Evolutionary conservation across 2,888 invertebrate genomes (phyloP).

Genomic region (Stenichneumon culpator): DNA sequence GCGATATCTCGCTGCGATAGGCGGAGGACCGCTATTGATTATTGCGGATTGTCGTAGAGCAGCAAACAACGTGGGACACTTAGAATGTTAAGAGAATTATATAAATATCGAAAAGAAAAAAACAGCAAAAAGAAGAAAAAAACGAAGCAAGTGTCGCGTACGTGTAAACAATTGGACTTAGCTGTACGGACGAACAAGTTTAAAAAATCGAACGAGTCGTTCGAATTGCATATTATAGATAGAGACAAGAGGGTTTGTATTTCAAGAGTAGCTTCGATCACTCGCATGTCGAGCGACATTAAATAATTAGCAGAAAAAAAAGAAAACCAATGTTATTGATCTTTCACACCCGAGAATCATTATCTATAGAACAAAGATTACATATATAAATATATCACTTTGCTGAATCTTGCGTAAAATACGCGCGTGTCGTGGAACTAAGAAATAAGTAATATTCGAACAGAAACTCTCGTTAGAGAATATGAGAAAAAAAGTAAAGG

Average conservation of each 20-base stretch:
- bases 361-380: conserved; percentile 32
- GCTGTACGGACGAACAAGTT: conserved; percentile 4
- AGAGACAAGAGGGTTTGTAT: conserved; percentile 39
- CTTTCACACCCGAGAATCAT: conserved; percentile 12
- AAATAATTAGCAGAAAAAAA: conserved; percentile 7
- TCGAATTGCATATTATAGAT: conserved; percentile 24
- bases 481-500: conserved; percentile 52
- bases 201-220: background rate
- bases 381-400: conserved; percentile 17
- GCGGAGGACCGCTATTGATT: conserved; percentile 65
- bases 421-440: conserved; percentile 70
- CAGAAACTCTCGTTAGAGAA: conserved; percentile 6
- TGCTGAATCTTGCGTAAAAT: conserved; percentile 30
- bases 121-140: conserved; percentile 11
- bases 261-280: conserved; percentile 63
- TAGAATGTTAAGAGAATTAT: conserved; percentile 43
- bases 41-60: conserved; percentile 63
- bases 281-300: conserved; percentile 62
- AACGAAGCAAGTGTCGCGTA: background rate
- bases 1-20: conserved; percentile 53
- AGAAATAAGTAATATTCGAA: conserved; percentile 36
- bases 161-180: conserved; percentile 2
- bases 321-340: conserved; percentile 28
- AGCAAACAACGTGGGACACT: conserved; percentile 67
- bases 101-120: conserved; percentile 32